These are phyloP conservation scores for Catocala nupta DNA, from an alignment of 2,888 invertebrate species.

Conservation along the genomic window DNA sequence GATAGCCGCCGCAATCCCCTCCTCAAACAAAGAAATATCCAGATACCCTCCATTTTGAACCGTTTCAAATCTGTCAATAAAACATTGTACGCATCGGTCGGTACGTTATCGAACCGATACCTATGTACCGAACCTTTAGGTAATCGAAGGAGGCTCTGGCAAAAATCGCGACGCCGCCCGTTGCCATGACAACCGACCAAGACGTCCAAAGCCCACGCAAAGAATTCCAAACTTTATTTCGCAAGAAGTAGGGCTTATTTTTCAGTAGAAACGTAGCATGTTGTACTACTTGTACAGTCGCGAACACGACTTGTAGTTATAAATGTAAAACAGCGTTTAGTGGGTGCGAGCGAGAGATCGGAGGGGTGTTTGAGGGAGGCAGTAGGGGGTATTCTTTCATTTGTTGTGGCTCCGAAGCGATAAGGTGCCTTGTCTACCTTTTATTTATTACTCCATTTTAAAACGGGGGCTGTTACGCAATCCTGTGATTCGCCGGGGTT, in stretches of 20 bases:
- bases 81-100: conserved; percentile 49
- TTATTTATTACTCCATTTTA: conserved; percentile 87
- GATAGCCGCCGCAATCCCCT: conserved; percentile 29
- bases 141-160: conserved; percentile 77
- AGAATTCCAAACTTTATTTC: conserved; percentile 46
- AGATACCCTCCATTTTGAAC: conserved; percentile 49
- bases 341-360: conserved; percentile 62
- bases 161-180: conserved; percentile 78
- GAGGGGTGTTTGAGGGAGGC: conserved; percentile 48
- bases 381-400: conserved; percentile 77
- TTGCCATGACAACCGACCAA: conserved; percentile 68
- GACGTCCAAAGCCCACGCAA: conserved; percentile 49
- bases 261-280: conserved; percentile 37
- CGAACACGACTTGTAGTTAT: conserved; percentile 82
- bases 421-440: conserved; percentile 82
- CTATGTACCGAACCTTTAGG: conserved; percentile 64
- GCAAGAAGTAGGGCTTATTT: conserved; percentile 48
- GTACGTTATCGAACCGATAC: conserved; percentile 51
- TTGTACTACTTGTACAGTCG: conserved; percentile 51
- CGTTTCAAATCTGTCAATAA: conserved; percentile 60
- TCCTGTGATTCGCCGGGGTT: conserved; percentile 69
- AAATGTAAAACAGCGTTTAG: conserved; percentile 86
- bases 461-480: conserved; percentile 80
- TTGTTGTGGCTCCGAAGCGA: conserved; percentile 74
- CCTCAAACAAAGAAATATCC: conserved; percentile 42